Percentiles rank a stretch among this genome's conserved stretches.
Evolutionary conservation across 2,797 vertebrate species (phyloP).

Genomic region (Myotis planiceps): DNA sequence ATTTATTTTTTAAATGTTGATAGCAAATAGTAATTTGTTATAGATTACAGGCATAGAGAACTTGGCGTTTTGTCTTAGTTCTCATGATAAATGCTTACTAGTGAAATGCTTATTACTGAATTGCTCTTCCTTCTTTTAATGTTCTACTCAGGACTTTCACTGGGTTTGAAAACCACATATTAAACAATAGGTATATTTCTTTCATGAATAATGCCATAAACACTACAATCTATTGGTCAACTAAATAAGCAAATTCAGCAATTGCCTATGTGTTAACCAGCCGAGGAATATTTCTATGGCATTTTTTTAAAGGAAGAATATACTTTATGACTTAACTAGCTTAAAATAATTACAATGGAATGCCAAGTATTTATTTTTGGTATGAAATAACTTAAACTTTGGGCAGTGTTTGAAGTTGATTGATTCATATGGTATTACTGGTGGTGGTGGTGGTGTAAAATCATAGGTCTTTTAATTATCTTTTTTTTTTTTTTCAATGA

Average conservation of each 20-base stretch:
- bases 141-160: slow-evolving; percentile 6
- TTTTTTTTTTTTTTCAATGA: not conserved
- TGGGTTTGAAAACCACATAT: slow-evolving; percentile 17
- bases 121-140: slow-evolving; percentile 38
- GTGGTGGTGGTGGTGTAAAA: not conserved
- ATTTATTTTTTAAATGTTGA: slow-evolving; percentile 26
- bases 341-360: slow-evolving; percentile 44
- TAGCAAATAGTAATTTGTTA: slow-evolving; percentile 28
- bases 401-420: not conserved
- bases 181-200: slow-evolving; percentile 42
- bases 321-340: not conserved
- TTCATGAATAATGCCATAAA: slow-evolving; percentile 58
- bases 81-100: slow-evolving; percentile 45
- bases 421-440: not conserved
- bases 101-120: not conserved
- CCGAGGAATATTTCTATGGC: not conserved
- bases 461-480: not conserved
- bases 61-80: not conserved
- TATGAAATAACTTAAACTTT: slow-evolving; percentile 9
- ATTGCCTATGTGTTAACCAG: slow-evolving; percentile 28
- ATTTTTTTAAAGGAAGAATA: not conserved
- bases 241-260: slow-evolving; percentile 58
- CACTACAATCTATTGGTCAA: not conserved
- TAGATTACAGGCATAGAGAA: not conserved
- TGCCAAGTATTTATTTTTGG: not conserved